Conservation (phyloP, 2,113 vertebrate genomes). For the Sander vitreus region DNA sequence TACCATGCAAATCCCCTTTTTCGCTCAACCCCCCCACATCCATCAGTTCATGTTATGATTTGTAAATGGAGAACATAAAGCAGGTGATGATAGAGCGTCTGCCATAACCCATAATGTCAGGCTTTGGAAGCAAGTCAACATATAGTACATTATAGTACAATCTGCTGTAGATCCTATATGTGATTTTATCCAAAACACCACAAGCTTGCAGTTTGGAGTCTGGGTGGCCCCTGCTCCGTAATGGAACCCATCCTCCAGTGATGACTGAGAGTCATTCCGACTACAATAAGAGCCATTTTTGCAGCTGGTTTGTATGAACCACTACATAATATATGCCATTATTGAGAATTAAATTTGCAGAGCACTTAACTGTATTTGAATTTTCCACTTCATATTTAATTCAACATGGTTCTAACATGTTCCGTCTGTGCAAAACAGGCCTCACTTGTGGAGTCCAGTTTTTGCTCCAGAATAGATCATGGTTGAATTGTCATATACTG, state of each 20-base stretch:
- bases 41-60: slow-evolving; percentile 9
- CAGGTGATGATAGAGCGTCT: slow-evolving; percentile 3
- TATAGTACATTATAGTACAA: neutral
- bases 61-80: slow-evolving; percentile 8
- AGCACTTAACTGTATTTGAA: slow-evolving; percentile 14
- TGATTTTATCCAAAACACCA: slow-evolving; percentile 24
- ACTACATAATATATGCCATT: slow-evolving; percentile 4
- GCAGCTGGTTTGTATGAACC: slow-evolving; percentile 1
- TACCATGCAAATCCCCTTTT: neutral
- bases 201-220: slow-evolving; percentile 4
- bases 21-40: neutral
- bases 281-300: slow-evolving; percentile 27
- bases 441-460: neutral
- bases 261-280: slow-evolving; percentile 19
- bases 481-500: neutral
- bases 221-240: slow-evolving; percentile 35
- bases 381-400: slow-evolving; percentile 13
- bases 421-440: slow-evolving; percentile 15
- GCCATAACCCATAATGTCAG: neutral
- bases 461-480: neutral
- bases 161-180: neutral
- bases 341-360: slow-evolving; percentile 27
- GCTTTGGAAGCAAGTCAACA: slow-evolving; percentile 8
- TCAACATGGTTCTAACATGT: neutral
- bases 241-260: slow-evolving; percentile 33